A percentile compares a stretch with the other conserved stretches of the same genome.
These are phyloP conservation scores for Turritopsis rubra DNA, from an alignment of 30 jellyfish, hydroid and myxozoan species.

Conservation along the genomic window DNA sequence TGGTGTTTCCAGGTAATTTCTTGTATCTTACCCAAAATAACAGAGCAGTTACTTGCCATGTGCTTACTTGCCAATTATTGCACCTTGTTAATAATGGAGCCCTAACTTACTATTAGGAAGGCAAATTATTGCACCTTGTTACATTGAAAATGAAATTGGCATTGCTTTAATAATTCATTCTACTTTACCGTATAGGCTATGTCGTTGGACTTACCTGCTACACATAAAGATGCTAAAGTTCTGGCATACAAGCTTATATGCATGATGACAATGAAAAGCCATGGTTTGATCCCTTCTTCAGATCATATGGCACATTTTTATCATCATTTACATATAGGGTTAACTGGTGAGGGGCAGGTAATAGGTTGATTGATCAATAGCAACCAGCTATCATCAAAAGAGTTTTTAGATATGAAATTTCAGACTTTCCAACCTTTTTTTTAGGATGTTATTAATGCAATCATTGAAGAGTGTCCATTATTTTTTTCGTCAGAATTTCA, in stretches of 20 bases:
- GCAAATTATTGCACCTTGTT: background rate
- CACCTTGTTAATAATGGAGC: too few relatives aligned
- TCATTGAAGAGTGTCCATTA: conserved; percentile 65
- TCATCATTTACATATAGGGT: conserved; percentile 71
- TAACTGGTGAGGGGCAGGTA: conserved; percentile 92
- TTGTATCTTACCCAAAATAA: too few relatives aligned
- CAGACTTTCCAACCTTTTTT: background rate
- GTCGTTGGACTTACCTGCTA: conserved; percentile 42
- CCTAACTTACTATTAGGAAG: background rate
- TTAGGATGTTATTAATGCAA: conserved; percentile 80
- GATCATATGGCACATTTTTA: conserved; percentile 79
- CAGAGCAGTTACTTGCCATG: too few relatives aligned
- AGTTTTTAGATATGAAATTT: background rate
- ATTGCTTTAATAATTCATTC: background rate
- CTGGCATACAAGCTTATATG: conserved; percentile 92
- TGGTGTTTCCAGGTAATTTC: conserved; percentile 95
- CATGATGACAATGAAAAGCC: conserved; percentile 65
- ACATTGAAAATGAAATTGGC: background rate
- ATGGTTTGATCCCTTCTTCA: conserved; percentile 44
- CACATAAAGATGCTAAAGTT: conserved; percentile 78
- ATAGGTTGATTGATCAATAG: background rate
- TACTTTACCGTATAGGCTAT: conserved; percentile 49
- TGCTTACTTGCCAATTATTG: too few relatives aligned
- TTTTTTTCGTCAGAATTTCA: conserved; percentile 56
- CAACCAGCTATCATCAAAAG: background rate